phyloP scores from a whole-genome alignment of 2,113 vertebrate species.

The Ploceus nigricollis region DNA sequence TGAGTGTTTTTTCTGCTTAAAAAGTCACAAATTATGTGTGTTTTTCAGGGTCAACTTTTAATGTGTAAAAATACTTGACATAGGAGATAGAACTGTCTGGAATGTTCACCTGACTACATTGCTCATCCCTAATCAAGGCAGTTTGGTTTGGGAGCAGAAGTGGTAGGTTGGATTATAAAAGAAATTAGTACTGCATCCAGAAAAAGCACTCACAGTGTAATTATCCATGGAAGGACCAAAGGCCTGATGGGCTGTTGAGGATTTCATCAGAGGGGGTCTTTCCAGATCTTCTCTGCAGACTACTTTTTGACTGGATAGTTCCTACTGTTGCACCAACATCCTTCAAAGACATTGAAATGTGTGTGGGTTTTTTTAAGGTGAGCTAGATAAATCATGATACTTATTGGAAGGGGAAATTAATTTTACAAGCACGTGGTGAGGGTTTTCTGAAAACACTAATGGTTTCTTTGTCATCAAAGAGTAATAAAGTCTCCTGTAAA shows the following conservation, averaged over 20 bases:
- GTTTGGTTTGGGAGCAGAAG: background rate
- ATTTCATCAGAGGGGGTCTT: background rate
- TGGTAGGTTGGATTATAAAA: background rate
- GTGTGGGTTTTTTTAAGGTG: background rate
- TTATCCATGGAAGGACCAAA: background rate
- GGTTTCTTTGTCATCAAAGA: constrained; percentile 7
- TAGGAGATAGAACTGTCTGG: background rate
- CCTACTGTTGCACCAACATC: background rate
- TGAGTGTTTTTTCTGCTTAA: background rate
- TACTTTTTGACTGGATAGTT: background rate
- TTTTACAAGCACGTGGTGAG: background rate
- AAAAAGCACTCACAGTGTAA: background rate
- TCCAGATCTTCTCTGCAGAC: background rate
- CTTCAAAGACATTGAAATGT: background rate
- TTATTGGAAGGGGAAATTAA: background rate
- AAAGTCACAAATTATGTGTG: background rate
- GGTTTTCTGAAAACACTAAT: background rate
- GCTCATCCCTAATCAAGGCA: background rate
- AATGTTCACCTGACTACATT: background rate
- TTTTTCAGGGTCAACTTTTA: background rate
- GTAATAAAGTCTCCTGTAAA: constrained; percentile 24
- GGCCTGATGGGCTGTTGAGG: background rate
- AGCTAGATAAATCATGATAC: background rate
- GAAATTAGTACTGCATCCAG: background rate
- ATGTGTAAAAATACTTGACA: background rate